A percentile compares a stretch with the other conserved stretches of the same genome.
phyloP scores from a whole-genome alignment of 2,797 vertebrate species.

The Lacerta bilineata region DNA sequence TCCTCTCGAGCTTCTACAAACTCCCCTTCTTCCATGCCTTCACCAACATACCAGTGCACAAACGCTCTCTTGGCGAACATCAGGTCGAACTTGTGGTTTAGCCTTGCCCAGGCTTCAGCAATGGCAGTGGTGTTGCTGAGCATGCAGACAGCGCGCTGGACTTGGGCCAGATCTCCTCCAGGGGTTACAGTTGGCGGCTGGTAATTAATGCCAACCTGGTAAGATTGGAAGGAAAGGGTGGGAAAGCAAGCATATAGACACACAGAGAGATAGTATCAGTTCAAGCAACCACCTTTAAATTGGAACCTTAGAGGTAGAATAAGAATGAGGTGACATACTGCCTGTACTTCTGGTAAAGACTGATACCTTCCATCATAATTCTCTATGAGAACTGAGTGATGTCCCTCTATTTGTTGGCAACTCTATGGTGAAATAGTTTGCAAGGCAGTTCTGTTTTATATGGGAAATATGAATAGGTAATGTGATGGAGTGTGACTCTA shows the following conservation, averaged over 20 bases:
- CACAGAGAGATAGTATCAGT: neutral
- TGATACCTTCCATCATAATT: neutral
- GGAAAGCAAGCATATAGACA: constrained; percentile 1
- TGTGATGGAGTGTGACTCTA: neutral
- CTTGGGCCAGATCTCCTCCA: constrained; percentile 91
- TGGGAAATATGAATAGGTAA: neutral
- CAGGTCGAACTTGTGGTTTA: constrained; percentile 95
- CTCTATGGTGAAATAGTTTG: neutral
- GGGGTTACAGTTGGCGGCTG: constrained; percentile 93
- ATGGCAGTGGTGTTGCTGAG: constrained; percentile 96
- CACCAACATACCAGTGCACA: constrained; percentile 96
- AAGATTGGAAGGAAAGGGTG: constrained; percentile 47
- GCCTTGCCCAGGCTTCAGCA: constrained; percentile 93
- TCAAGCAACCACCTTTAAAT: neutral
- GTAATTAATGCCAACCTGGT: constrained; percentile 95
- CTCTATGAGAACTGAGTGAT: too few relatives aligned
- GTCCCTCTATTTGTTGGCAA: neutral
- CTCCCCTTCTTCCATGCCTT: constrained; percentile 95
- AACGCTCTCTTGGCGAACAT: constrained; percentile 98
- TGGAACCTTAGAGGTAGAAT: too few relatives aligned
- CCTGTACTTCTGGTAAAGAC: neutral
- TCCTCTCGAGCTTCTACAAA: constrained; percentile 93
- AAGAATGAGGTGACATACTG: neutral
- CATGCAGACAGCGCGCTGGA: constrained; percentile 95
- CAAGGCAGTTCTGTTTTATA: neutral